Conservation (phyloP, 2,113 vertebrate genomes). For the Alouatta palliata region DNA sequence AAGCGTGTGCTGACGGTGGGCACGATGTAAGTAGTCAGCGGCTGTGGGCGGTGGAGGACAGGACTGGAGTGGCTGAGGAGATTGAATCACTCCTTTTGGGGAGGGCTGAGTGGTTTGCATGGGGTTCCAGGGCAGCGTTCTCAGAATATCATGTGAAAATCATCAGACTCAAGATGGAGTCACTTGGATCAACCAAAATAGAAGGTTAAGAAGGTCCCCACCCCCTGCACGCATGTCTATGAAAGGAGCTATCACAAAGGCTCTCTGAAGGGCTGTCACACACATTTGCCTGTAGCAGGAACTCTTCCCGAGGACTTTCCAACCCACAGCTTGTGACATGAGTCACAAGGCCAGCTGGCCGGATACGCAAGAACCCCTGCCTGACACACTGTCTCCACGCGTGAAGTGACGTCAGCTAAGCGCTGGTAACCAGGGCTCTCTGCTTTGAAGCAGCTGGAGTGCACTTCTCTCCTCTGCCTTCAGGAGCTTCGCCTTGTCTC, state of each 20-base stretch:
- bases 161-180: neutral
- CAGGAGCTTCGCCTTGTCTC: neutral
- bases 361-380: neutral
- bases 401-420: neutral
- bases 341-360: neutral
- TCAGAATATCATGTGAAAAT: neutral
- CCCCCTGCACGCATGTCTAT: fast-evolving
- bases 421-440: neutral
- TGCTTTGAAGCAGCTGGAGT: neutral
- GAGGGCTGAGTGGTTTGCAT: neutral
- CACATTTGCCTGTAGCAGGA: neutral
- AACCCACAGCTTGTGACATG: neutral
- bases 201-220: neutral
- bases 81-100: neutral
- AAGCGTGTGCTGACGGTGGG: no score
- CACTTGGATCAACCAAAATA: neutral
- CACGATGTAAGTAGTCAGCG: neutral
- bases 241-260: neutral
- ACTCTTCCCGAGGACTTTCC: neutral
- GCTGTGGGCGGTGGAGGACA: neutral
- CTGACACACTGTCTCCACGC: neutral
- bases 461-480: neutral
- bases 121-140: neutral
- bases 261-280: neutral
- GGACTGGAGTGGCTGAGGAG: neutral